phyloP scores from a whole-genome alignment of 92 coral and sea anemone genomes.

The Epizoanthus scotinus region DNA sequence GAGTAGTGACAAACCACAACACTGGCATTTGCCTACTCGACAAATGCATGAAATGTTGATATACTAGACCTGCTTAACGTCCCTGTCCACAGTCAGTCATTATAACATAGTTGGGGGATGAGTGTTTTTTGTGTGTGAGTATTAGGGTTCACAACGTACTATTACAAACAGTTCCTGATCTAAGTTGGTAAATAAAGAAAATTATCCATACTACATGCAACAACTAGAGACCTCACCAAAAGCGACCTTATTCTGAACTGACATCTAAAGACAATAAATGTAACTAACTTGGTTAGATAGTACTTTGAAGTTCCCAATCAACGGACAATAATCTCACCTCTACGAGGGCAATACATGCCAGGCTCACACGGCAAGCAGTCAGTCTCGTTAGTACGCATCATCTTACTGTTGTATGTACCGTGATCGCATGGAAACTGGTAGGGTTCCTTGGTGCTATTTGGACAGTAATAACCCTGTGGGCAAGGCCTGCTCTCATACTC shows the following conservation, averaged over 20 bases:
- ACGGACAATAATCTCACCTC: conserved; percentile 62
- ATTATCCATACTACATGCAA: not conserved
- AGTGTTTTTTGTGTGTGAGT: no score
- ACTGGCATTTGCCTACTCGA: no score
- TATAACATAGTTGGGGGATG: no score
- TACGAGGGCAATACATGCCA: conserved; percentile 87
- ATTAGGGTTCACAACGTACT: no score
- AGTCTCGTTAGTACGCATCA: conserved; percentile 57
- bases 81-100: no score
- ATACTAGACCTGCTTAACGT: no score
- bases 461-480: conserved; percentile 92
- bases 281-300: not conserved
- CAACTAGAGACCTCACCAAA: not conserved
- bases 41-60: no score
- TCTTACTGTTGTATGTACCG: conserved; percentile 83
- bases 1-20: no score
- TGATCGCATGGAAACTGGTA: conserved; percentile 80
- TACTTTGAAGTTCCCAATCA: not conserved
- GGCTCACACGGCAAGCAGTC: conserved; percentile 89
- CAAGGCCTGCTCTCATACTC: conserved; percentile 92
- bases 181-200: no score
- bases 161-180: no score
- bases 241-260: not conserved
- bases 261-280: not conserved
- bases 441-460: conserved; percentile 77